Percentiles rank a stretch among this genome's conserved stretches.
These are phyloP conservation scores for Carassius auratus DNA, from an alignment of 2,113 vertebrate genomes.

Conservation along the genomic window DNA sequence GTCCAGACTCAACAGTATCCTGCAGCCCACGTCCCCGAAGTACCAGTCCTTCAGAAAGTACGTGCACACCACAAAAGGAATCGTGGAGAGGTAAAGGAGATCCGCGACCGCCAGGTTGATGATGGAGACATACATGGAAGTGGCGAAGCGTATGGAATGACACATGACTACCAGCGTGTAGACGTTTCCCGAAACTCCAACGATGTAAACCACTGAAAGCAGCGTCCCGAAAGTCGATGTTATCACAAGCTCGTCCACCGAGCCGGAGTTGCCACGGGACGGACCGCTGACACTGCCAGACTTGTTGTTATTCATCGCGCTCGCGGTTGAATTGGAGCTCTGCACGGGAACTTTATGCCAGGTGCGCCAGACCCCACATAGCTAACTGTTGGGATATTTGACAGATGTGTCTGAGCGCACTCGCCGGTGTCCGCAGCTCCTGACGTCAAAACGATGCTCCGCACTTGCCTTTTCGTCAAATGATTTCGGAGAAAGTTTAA, in stretches of 20 bases:
- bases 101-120: constrained; percentile 90
- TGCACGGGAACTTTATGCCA: constrained; percentile 57
- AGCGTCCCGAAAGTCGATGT: constrained; percentile 86
- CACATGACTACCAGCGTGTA: constrained; percentile 93
- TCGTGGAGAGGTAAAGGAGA: constrained; percentile 91
- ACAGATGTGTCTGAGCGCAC: constrained; percentile 40
- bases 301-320: constrained; percentile 69
- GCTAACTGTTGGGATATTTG: not conserved
- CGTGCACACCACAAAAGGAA: constrained; percentile 91
- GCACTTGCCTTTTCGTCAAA: not conserved
- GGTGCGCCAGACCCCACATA: constrained; percentile 16
- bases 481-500: not conserved
- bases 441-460: constrained; percentile 70
- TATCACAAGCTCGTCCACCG: constrained; percentile 78
- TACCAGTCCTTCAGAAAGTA: constrained; percentile 93
- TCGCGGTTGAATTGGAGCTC: not conserved
- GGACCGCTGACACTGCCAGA: constrained; percentile 55
- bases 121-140: constrained; percentile 90
- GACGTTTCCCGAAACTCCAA: constrained; percentile 86
- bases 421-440: constrained; percentile 56
- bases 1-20: constrained; percentile 88
- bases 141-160: constrained; percentile 85
- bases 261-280: constrained; percentile 61
- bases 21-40: constrained; percentile 89
- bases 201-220: constrained; percentile 84